Evolutionary conservation across 2,113 vertebrate species (phyloP), one percentile per base, ranked within the genome.

Genomic region (Nerophis ophidion): DNA sequence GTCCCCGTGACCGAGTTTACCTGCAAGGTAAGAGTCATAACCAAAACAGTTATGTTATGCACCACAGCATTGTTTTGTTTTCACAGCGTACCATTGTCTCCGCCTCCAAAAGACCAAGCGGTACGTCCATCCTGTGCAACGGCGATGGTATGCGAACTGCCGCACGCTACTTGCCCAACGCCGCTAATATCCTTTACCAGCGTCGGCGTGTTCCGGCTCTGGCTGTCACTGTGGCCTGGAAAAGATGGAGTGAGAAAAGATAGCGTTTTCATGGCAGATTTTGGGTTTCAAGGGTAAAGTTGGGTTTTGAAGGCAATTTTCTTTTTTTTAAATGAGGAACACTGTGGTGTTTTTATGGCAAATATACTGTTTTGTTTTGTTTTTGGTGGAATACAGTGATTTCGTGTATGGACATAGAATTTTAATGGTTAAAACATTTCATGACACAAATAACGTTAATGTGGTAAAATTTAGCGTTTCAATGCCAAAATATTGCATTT

Each of bases 1-100:
- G 74, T 92, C 91, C 46, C 91, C 91, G 7, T 92, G 91, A 62
- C 91, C 91, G n/a, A 92, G 87, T 90, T 92, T 92, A 79, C 91
- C 91, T 92, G 67, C 57, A 79, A 44, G 16, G 36, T 53, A 44
- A 10, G 61, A 71, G 60, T 62, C 40, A 72, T 36, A 49, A 47
- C 40, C 10, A 44, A 44, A 12, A 44, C 8, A 60, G 33, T 26
- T 7, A 47, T 11, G 3, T 60, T 12, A 48, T 15, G 7, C 12
- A 5, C 59, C 38, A 44, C 14, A 49, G 5, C 8, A 11, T 2
- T 15, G 6, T 6, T 10, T 8, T 13, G 15, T n/a, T 49, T 17
- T 62, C 33, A 50, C 12, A 70, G 15, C 63, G 14, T 48, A 91
- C 91, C 91, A 6, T 92, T 92, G 71, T 92, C 91, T 26, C 91